Conservation (phyloP, 2,113 vertebrate species). For the Heteronetta atricapilla region DNA sequence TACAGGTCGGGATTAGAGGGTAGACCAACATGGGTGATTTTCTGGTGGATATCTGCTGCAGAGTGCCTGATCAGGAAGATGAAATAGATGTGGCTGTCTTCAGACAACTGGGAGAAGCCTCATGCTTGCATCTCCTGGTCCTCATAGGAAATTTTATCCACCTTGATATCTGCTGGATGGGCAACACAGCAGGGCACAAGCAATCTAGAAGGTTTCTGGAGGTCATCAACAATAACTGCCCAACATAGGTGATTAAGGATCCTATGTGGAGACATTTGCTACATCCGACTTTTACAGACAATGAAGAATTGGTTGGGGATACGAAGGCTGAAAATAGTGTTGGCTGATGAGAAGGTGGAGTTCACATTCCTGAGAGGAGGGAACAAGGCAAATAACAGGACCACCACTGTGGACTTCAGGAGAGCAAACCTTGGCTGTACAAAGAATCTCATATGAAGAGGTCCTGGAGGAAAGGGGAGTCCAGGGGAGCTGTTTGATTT, state of each 20-base stretch:
- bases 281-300: background rate
- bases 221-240: background rate
- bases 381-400: background rate
- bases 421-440: background rate
- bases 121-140: background rate
- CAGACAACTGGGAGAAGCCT: background rate
- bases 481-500: background rate
- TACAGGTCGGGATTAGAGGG: background rate
- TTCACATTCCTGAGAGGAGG: background rate
- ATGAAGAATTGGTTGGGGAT: background rate
- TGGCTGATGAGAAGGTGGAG: background rate
- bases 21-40: background rate
- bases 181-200: background rate
- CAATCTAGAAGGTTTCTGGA: background rate
- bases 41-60: background rate
- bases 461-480: background rate
- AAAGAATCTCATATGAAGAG: background rate
- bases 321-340: background rate
- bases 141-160: background rate
- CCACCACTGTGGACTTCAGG: background rate
- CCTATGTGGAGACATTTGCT: background rate
- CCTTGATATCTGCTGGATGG: background rate
- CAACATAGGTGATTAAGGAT: background rate
- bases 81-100: background rate
- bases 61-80: background rate